Conservation (phyloP, 2,797 vertebrate species). For the Anomalospiza imberbis region DNA sequence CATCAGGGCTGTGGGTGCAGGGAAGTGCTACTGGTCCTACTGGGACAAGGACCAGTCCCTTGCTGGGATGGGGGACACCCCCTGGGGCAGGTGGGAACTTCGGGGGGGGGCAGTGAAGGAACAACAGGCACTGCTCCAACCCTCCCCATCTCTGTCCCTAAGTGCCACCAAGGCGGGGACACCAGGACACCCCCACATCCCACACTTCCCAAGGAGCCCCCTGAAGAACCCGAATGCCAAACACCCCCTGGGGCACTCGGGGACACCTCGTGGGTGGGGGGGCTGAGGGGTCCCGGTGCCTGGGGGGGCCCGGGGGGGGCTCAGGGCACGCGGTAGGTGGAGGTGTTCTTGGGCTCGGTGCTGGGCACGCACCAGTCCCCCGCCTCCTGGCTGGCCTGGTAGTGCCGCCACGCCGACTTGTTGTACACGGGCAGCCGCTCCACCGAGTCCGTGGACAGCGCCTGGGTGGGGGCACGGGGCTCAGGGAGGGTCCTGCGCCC, state of each 20-base stretch:
- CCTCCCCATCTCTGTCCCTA: too few species aligned
- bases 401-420: slow-evolving; percentile 92
- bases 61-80: neutral
- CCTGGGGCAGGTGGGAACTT: neutral
- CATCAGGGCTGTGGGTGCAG: neutral
- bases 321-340: slow-evolving; percentile 78
- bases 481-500: neutral
- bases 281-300: neutral
- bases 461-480: slow-evolving; percentile 69
- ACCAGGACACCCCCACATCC: neutral
- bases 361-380: slow-evolving; percentile 96
- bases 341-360: slow-evolving; percentile 89
- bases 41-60: neutral
- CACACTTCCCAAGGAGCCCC: neutral
- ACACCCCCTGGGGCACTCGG: neutral
- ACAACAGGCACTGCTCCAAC: neutral
- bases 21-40: neutral
- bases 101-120: neutral
- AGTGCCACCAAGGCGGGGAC: neutral
- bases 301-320: neutral
- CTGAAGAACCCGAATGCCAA: neutral
- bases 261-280: neutral
- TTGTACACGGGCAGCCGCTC: slow-evolving; percentile 95
- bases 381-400: slow-evolving; percentile 87
- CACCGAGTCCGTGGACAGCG: slow-evolving; percentile 92